A percentile compares a stretch with the other conserved stretches of the same genome.
These are phyloP conservation scores for Spisula solida DNA, from an alignment of 2,888 invertebrate genomes.

Conservation along the genomic window DNA sequence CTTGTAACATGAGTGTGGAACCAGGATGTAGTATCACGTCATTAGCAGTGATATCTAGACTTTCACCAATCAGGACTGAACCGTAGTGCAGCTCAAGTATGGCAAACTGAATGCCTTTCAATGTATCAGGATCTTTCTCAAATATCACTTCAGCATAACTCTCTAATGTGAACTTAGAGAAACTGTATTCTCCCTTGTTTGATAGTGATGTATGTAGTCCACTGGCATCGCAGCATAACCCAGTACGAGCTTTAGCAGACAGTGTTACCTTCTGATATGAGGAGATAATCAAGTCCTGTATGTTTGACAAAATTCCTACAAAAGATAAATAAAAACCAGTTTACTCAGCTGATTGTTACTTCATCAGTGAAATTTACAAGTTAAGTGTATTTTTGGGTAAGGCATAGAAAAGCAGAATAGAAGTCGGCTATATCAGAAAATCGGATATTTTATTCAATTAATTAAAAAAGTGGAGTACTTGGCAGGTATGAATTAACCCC, in stretches of 20 bases:
- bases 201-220: constrained; percentile 69
- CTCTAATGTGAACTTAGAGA: constrained; percentile 77
- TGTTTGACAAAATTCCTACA: constrained; percentile 78
- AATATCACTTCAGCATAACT: constrained; percentile 75
- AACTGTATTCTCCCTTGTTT: constrained; percentile 76
- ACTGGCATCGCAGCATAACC: constrained; percentile 63
- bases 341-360: too few species aligned
- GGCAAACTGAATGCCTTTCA: constrained; percentile 71
- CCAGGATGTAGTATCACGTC: constrained; percentile 78
- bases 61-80: constrained; percentile 71
- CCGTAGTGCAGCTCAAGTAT: constrained; percentile 77
- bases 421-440: too few species aligned
- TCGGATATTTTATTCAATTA: too few species aligned
- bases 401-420: too few species aligned
- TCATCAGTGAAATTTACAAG: too few species aligned
- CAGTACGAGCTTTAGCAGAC: constrained; percentile 75
- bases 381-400: too few species aligned
- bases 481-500: neutral
- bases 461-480: too few species aligned
- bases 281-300: constrained; percentile 77
- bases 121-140: constrained; percentile 60
- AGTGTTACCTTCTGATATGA: constrained; percentile 75
- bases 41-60: constrained; percentile 73
- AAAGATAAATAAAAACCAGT: neutral
- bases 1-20: constrained; percentile 72